These are phyloP conservation scores for Gymnoscopelus braueri DNA, from an alignment of 2,797 vertebrate species.

Conservation along the genomic window DNA sequence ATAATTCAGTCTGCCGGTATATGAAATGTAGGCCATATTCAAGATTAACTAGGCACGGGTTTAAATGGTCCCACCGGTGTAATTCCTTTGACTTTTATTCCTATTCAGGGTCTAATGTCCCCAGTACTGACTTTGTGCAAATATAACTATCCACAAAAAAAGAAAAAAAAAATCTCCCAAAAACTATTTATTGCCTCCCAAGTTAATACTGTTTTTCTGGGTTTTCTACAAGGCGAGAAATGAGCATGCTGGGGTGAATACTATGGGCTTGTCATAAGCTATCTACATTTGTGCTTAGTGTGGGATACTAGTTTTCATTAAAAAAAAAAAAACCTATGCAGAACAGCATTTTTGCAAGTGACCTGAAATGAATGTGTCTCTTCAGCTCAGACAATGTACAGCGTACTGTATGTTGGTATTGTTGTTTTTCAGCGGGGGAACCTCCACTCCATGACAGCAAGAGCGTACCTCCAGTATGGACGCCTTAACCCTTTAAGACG, in stretches of 20 bases:
- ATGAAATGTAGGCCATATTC: constrained; percentile 29
- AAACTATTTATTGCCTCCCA: not conserved
- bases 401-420: not conserved
- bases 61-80: constrained; percentile 24
- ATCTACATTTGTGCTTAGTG: not conserved
- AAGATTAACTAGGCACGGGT: constrained; percentile 16
- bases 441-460: too few relatives aligned
- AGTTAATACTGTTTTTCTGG: not conserved
- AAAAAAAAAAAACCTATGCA: not conserved
- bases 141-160: not conserved
- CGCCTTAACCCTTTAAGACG: too few relatives aligned
- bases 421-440: constrained; percentile 3
- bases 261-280: not conserved
- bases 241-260: not conserved
- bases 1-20: constrained; percentile 30
- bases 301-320: not conserved
- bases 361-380: constrained; percentile 10
- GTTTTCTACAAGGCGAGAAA: not conserved
- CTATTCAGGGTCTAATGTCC: constrained; percentile 1
- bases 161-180: not conserved
- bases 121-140: not conserved
- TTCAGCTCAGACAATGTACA: constrained; percentile 7
- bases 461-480: not conserved
- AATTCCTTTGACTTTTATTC: constrained; percentile 28
- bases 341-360: not conserved